Evolutionary conservation across 1,140 invertebrate species (phyloP), one percentile per base, ranked within the genome.

Genomic region (Triops cancriformis): DNA sequence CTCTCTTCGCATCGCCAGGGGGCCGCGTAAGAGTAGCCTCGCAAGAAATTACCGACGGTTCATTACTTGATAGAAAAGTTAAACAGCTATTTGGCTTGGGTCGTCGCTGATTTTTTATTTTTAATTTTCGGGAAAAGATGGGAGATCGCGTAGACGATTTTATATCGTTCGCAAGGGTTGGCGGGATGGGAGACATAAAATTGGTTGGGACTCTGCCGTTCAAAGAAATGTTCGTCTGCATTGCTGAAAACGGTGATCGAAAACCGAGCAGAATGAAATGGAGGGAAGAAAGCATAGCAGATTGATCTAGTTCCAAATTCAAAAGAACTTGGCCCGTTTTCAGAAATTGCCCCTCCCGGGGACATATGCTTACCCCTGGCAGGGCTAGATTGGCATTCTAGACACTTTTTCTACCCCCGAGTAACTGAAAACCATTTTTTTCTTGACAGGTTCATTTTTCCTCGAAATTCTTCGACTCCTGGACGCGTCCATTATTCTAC

Each of bases 261-360:
- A 64, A 64, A 64, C 51, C 51, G 23, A 64, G 14, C 51, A 64
- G 23, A 64, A 64, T 37, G 31, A 37, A 37, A 37, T 37, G 31
- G 31, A 37, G 31, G 51, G 51, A 9, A 23, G 23, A 23, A 64
- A 64, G 51, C 51, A 64, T 64, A 64, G 51, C 51, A 64, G 51
- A 64, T 64, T 64, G 51, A 64, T 64, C 51, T 64, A 64, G 18
- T 64, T 64, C 51, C 51, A 64, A 64, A 64, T 64, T 64, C 51
- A 64, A 64, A 64, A 64, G 51, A 64, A 64, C 51, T 18, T 64
- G 51, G 18, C 51, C 51, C n/a, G 23, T 64, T 64, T 64, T 64
- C 51, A 64, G 51, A 64, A 64, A 64, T 64, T 64, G 51, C 51
- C 51, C 51, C 31, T 37, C 31, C 31, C 31, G 2, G 18, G 51